Evolutionary conservation across 2,797 vertebrate species (phyloP).

Genomic region (Psittacula echo): DNA sequence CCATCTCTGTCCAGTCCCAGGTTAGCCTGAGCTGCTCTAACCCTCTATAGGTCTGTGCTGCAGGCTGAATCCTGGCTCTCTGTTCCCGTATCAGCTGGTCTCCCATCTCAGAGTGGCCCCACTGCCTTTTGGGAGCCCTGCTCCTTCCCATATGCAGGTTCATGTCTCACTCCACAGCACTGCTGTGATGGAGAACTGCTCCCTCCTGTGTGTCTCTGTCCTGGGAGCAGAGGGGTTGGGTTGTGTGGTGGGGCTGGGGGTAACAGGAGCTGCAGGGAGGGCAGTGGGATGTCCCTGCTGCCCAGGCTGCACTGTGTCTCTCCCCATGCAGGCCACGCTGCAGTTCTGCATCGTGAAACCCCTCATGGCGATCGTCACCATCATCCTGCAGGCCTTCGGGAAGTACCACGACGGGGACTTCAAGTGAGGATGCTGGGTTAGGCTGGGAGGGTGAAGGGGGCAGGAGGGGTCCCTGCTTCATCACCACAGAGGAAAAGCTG

Average conservation of each 20-base stretch:
- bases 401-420: slow-evolving; percentile 98
- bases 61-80: not conserved
- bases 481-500: not conserved
- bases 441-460: not conserved
- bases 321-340: slow-evolving; percentile 88
- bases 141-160: not conserved
- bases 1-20: slow-evolving; percentile 45
- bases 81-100: not conserved
- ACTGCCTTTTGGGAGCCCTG: not conserved
- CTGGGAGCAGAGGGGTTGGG: not conserved
- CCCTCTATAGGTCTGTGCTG: not conserved
- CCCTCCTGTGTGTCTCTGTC: not conserved
- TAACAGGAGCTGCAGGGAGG: not conserved
- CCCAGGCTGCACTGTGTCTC: accelerated
- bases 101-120: accelerated
- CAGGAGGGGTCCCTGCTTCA: not conserved
- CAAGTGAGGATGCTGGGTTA: slow-evolving; percentile 83
- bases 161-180: not conserved
- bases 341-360: slow-evolving; percentile 99
- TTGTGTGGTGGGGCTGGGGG: accelerated
- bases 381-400: slow-evolving; percentile 92
- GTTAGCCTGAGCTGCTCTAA: not conserved
- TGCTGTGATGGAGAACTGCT: not conserved
- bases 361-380: slow-evolving; percentile 92
- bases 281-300: not conserved